These are phyloP conservation scores for Luperina testacea DNA, from an alignment of 2,888 invertebrate genomes.

Conservation along the genomic window DNA sequence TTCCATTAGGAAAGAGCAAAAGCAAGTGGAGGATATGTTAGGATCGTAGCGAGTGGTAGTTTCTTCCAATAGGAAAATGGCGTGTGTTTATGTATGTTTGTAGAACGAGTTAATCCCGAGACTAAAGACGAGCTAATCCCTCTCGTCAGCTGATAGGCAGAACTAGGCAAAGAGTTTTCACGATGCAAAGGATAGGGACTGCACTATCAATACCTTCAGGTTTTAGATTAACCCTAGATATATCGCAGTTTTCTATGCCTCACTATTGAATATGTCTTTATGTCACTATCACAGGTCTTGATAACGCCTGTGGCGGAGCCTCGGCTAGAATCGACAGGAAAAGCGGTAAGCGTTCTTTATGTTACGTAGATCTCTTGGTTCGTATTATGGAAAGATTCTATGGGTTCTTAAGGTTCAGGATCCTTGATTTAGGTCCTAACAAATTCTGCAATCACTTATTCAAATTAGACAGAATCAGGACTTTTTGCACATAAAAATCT, in stretches of 20 bases:
- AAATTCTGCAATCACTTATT: not conserved
- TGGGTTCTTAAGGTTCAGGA: not conserved
- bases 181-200: not conserved
- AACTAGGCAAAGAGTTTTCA: not conserved
- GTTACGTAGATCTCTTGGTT: not conserved
- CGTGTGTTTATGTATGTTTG: not conserved
- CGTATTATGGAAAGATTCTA: not conserved
- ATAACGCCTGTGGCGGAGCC: conserved; percentile 28
- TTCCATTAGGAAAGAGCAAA: not conserved
- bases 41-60: not conserved
- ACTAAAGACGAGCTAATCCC: not conserved
- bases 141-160: not conserved
- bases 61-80: not conserved
- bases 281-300: conserved; percentile 31
- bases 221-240: not conserved
- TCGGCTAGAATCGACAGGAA: conserved; percentile 30
- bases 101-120: too few relatives aligned
- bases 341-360: conserved; percentile 22
- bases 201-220: not conserved
- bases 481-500: not conserved
- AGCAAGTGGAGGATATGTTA: not conserved
- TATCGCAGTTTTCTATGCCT: not conserved
- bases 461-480: not conserved
- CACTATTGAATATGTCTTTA: not conserved
- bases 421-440: not conserved